Base-by-base conservation (phyloP, 2,888 invertebrate species). In the Acheta domesticus region DNA sequence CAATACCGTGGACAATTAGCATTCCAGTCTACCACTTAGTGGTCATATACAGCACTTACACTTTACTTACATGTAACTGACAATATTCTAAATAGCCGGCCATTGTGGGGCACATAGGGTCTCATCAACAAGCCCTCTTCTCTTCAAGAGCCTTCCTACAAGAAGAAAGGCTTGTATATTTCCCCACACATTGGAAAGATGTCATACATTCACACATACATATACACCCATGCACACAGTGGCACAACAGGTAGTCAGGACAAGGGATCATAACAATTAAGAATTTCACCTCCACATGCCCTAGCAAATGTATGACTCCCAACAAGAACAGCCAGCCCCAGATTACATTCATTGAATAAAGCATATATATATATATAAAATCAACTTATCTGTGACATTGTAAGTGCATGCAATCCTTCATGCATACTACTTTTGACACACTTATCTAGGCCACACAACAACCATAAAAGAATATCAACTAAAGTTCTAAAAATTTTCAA, bases 41-140 rank as follows among this genome's bases (percentile, higher is more conserved):
- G 62, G n/a, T n/a, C 16, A 62, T 62, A 62, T n/a, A 62, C 62
- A 62, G 62, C 62, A 62, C 14, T 62, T 62, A 62, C 62, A 62
- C 62, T 62, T 62, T 62, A 62, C 62, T 62, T 62, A 62, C 62
- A 62, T 62, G 62, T 62, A 62, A 62, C 62, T 62, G 62, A 62
- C 62, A 62, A 62, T 62, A 62, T n/a, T 62, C 16, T 62, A 62
- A 62, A 62, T 62, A 62, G 62, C 62, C n/a, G 62, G 62, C 62
- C 62, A 62, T 62, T 62, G 62, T 62, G 62, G 62, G 62, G 62
- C 62, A 62, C 62, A 62, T 19, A 62, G n/a, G 62, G 62, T 62
- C 62, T 62, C 62, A 62, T 62, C 62, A 62, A 62, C 62, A 62
- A 62, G 62, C 62, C 62, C 62, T 62, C 62, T 62, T 62, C 62